Evolutionary conservation across 2,888 invertebrate genomes (phyloP).

Genomic region (Malachius bipustulatus): DNA sequence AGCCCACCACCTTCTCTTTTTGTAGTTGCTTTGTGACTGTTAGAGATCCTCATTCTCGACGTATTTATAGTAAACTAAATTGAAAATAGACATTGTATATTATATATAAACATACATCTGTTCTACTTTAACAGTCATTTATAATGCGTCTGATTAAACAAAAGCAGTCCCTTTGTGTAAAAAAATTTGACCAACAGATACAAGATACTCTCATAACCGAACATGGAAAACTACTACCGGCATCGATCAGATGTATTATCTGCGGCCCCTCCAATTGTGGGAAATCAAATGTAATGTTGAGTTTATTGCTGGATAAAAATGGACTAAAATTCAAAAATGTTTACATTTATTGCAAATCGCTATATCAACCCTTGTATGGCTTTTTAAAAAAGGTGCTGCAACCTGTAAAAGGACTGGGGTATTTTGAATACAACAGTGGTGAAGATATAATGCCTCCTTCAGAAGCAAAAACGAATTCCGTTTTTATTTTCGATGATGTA

Average conservation of each 20-base stretch:
- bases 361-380: conserved; percentile 26
- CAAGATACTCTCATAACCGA: conserved; percentile 23
- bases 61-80: too few species aligned
- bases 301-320: conserved; percentile 26
- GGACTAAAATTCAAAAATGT: conserved; percentile 31
- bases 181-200: too few species aligned
- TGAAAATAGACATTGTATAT: too few species aligned
- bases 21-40: too few species aligned
- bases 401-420: conserved; percentile 19
- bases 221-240: conserved; percentile 25
- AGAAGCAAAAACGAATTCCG: conserved; percentile 23
- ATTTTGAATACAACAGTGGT: conserved; percentile 19
- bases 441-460: conserved; percentile 19
- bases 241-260: conserved; percentile 23
- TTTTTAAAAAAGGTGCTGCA: conserved; percentile 20
- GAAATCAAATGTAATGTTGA: conserved; percentile 29
- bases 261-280: conserved; percentile 30
- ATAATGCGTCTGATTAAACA: conserved; percentile 1
- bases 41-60: too few species aligned
- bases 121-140: too few species aligned
- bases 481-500: conserved; percentile 33
- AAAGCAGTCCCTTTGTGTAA: too few species aligned
- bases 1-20: conserved; percentile 16
- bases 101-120: too few species aligned
- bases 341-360: conserved; percentile 28